Evolutionary conservation across 2,888 invertebrate species (phyloP).

Genomic region (Ormyrus labotus): DNA sequence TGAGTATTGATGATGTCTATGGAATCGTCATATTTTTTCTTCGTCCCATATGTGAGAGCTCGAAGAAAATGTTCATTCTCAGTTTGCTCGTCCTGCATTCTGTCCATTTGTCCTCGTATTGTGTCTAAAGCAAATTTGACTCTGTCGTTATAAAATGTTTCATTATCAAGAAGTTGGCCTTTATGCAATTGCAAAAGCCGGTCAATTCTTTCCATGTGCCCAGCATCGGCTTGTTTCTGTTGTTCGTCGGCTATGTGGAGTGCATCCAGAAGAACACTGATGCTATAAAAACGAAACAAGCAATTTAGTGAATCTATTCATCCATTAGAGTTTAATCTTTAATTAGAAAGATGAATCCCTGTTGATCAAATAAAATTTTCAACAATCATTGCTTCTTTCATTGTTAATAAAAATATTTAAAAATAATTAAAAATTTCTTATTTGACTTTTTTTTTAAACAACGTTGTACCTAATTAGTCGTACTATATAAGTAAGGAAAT

Average conservation of each 20-base stretch:
- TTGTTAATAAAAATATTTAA: background rate
- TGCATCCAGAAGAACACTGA: slow-evolving; percentile 72
- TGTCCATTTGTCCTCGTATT: background rate
- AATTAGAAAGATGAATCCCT: background rate
- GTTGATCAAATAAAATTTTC: background rate
- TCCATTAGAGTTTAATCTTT: background rate
- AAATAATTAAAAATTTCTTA: background rate
- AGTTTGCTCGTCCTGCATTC: background rate
- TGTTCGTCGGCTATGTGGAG: slow-evolving; percentile 74
- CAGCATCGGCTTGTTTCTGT: slow-evolving; percentile 70
- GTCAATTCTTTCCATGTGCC: slow-evolving; percentile 74
- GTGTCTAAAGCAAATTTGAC: background rate
- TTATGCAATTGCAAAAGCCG: slow-evolving; percentile 69
- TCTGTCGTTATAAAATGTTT: background rate
- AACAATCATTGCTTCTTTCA: background rate
- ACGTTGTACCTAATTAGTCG: background rate
- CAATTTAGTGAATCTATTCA: background rate
- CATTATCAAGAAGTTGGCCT: background rate
- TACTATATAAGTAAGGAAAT: too few relatives aligned
- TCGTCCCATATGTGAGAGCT: slow-evolving; percentile 14
- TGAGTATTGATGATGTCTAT: slow-evolving; percentile 17
- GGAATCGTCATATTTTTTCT: background rate
- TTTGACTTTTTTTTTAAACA: background rate
- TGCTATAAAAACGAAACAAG: slow-evolving; percentile 51
- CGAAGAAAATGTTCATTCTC: slow-evolving; percentile 19